Percentiles rank a stretch among this genome's conserved stretches.
These are phyloP conservation scores for Ctena decussata DNA, from an alignment of 2,888 invertebrate species.

Conservation along the genomic window DNA sequence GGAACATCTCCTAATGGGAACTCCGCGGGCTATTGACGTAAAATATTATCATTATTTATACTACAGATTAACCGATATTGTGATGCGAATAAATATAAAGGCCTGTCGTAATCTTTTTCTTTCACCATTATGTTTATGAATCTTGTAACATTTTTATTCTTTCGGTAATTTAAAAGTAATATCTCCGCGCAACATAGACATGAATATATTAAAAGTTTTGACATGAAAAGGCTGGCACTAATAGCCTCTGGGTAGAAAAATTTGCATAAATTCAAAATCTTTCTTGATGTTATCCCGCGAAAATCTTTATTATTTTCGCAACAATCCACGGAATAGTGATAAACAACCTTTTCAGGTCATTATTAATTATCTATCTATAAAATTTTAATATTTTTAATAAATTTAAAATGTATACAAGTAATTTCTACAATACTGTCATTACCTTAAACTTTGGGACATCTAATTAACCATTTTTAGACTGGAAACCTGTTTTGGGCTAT, in stretches of 20 bases:
- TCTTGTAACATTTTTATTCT: constrained; percentile 23
- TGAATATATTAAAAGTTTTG: constrained; percentile 13
- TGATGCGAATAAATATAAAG: constrained; percentile 53
- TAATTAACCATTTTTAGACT: too few species aligned
- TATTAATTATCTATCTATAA: not conserved
- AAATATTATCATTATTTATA: constrained; percentile 65
- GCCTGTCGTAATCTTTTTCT: constrained; percentile 33
- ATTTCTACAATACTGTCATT: too few species aligned
- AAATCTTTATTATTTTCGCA: constrained; percentile 1
- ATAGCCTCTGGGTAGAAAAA: not conserved
- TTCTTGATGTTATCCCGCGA: not conserved
- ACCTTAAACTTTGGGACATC: too few species aligned
- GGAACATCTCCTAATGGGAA: constrained; percentile 53
- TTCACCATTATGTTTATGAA: constrained; percentile 25
- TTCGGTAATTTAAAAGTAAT: constrained; percentile 25
- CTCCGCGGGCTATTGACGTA: constrained; percentile 62
- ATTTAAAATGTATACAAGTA: too few species aligned
- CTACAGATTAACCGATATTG: constrained; percentile 49
- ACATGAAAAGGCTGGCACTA: constrained; percentile 14
- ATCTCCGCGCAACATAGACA: constrained; percentile 1
- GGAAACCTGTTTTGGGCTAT: too few species aligned
- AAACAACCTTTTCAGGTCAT: not conserved
- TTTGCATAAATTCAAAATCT: constrained; percentile 6
- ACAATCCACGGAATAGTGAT: not conserved
- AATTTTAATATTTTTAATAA: too few species aligned